These are phyloP conservation scores for Drosophila takahashii DNA, from an alignment of 1,140 invertebrate genomes.

Conservation along the genomic window DNA sequence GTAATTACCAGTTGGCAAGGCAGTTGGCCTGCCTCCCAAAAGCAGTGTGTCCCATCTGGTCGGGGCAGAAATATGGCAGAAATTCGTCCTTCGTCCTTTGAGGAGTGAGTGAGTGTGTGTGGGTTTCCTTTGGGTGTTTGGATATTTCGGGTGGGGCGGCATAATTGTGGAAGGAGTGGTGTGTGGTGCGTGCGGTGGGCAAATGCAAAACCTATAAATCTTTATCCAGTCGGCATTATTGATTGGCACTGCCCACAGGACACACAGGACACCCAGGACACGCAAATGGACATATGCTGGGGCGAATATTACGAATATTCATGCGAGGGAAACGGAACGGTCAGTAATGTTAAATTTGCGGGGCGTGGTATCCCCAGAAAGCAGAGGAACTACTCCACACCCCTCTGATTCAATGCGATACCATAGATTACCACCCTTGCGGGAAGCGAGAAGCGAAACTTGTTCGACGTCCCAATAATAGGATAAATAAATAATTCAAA, in stretches of 20 bases:
- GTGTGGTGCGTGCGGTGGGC: conserved; percentile 40
- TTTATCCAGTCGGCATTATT: conserved; percentile 82
- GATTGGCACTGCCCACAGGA: conserved; percentile 62
- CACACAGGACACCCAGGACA: conserved; percentile 30
- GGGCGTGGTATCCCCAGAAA: conserved; percentile 13
- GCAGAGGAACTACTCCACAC: conserved; percentile 16
- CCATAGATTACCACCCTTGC: conserved; percentile 23
- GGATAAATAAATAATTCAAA: conserved; percentile 82
- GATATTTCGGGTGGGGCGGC: not conserved
- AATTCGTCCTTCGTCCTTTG: conserved; percentile 5
- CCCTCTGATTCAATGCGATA: not conserved
- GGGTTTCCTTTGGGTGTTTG: conserved; percentile 8
- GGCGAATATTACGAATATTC: conserved; percentile 54
- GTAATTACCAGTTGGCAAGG: conserved; percentile 29
- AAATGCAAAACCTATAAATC: conserved; percentile 82
- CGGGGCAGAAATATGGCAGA: conserved; percentile 4
- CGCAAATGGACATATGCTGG: conserved; percentile 77
- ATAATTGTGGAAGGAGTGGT: conserved; percentile 17
- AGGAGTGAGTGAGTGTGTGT: not conserved
- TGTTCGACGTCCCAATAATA: conserved; percentile 55
- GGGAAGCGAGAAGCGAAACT: conserved; percentile 15
- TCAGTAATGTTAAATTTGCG: conserved; percentile 46
- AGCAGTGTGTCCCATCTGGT: conserved; percentile 12
- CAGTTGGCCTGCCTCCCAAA: conserved; percentile 1
- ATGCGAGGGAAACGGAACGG: conserved; percentile 24